Evolutionary conservation across 2,797 vertebrate species (phyloP), one percentile per base, ranked within the genome.

Genomic region (Chromobotia macracanthus): DNA sequence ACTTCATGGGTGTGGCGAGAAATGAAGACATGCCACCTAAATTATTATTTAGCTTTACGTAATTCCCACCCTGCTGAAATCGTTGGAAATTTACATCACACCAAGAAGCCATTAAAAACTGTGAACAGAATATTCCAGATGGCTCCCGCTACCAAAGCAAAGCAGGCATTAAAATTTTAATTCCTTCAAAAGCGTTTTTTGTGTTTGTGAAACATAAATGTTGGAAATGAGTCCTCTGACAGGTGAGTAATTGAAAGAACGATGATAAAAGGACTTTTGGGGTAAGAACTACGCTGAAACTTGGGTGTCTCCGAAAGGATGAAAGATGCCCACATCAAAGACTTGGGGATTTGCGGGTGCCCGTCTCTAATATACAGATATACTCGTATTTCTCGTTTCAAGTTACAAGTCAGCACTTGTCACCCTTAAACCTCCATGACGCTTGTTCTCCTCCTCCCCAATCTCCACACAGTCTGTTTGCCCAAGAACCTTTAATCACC

Each of bases 271-370:
- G 75, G 64, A 73, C 25, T 51, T 86, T 79, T 77, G 53, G 77
- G 82, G 70, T 86, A 84, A 86, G 68, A 83, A 78, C 70, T 84
- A 79, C 72, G 68, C 82, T 77, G 46, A 69, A 69, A 67, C 56
- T 68, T 58, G 82, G 81, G 83, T 79, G 79, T 82, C 80, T 85
- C 61, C 53, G 77, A 74, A 84, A 70, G 78, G 83, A 85, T 89
- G 83, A 90, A 69, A 31, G 44, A 63, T 79, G 80, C 85, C 84
- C 86, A 86, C 87, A 87, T 90, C 89, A 90, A 91, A 91, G 76
- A 31, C 75, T 70, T 56, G 46, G 35, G 74, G 75, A 64, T 77
- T 84, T 83, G 82, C 51, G 51, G 77, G 56, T 61, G 44, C 25
- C 15, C 12, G 63, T 83, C 77, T 82, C 64, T 82, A 83, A 83